Evolutionary conservation across 1,140 invertebrate species (phyloP).

Genomic region (Aphidius gifuensis): DNA sequence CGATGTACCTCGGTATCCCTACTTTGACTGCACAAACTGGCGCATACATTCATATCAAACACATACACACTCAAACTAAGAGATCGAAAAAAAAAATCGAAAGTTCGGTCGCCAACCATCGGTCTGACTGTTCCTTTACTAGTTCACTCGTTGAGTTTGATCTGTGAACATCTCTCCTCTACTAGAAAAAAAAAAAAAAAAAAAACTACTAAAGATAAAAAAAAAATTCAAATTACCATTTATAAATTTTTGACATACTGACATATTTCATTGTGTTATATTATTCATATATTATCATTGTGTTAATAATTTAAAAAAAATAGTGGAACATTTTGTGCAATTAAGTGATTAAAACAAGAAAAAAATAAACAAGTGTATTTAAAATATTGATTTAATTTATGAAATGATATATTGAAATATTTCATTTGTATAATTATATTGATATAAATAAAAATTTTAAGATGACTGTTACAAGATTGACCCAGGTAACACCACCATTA

Average conservation of each 20-base stretch:
- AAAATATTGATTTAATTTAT: no score
- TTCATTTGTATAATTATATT: constrained; percentile 48
- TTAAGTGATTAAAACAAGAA: no score
- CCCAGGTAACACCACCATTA: constrained; percentile 44
- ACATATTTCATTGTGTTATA: neutral
- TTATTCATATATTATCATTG: no score
- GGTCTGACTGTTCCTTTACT: constrained; percentile 34
- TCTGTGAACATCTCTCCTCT: constrained; percentile 32
- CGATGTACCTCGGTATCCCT: constrained; percentile 10
- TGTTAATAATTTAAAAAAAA: no score
- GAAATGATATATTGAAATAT: constrained; percentile 30
- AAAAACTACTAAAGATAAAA: no score
- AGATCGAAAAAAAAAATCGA: constrained; percentile 36
- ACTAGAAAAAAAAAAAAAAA: no score
- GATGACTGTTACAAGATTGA: constrained; percentile 54
- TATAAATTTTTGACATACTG: neutral
- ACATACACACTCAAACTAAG: no score
- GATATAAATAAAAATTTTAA: constrained; percentile 26
- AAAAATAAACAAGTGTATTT: no score
- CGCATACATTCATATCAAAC: neutral
- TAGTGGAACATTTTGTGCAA: no score
- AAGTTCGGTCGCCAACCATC: constrained; percentile 20
- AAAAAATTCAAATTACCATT: no score
- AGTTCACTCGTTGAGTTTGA: constrained; percentile 51
- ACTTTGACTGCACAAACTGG: constrained; percentile 16